Base-by-base conservation (phyloP, 2,797 vertebrate species). In the Danionella dracula region DNA sequence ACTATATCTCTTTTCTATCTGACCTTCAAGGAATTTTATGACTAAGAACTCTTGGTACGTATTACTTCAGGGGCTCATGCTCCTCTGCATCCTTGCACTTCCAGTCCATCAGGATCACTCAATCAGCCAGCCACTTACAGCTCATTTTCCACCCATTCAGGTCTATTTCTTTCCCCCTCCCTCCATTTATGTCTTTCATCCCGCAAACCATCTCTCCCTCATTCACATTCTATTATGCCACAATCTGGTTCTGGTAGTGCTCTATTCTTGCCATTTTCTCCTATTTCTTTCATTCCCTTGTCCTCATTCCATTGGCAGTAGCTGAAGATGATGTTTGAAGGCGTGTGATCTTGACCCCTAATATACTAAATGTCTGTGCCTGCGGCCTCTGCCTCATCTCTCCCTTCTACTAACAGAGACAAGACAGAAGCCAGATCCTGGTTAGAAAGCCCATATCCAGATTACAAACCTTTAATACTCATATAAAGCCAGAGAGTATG, bases 291-390 rank as follows among this genome's bases (percentile, higher is more conserved):
- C 41, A 41, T 38, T 66, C 49, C 60, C 13, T 60, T 51, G 40
- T 48, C 23, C 49, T 54, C 31, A 44, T 61, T 61, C 51, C 38
- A 46, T 23, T 54, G 48, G 29, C 40, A 60, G 48, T 35, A 38
- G 66, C 38, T 35, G 20, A 17, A 54, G 31, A 60, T 68, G 29
- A 60, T 54, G 38, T 61, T 37, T 61, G 57, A 56, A 60, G 56
- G 32, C 58, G 61, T 66, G 71, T 63, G 66, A 64, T 68, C 49
- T 62, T 32, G 46, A 68, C 61, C 68, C n/a, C 67, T 70, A 35
- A 46, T 53, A 71, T 60, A 42, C 42, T 48, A 66, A 57, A 57
- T 57, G 63, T 57, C 42, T 57, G 51, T 57, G 34, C 53, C 42
- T 66, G 42, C 19, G 34, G 63, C 20, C 21, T 48, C 42, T 57